Percentiles rank a stretch among this genome's conserved stretches.
phyloP scores from a whole-genome alignment of 2,888 invertebrate genomes.

The Caenorhabditis sulstoni region DNA sequence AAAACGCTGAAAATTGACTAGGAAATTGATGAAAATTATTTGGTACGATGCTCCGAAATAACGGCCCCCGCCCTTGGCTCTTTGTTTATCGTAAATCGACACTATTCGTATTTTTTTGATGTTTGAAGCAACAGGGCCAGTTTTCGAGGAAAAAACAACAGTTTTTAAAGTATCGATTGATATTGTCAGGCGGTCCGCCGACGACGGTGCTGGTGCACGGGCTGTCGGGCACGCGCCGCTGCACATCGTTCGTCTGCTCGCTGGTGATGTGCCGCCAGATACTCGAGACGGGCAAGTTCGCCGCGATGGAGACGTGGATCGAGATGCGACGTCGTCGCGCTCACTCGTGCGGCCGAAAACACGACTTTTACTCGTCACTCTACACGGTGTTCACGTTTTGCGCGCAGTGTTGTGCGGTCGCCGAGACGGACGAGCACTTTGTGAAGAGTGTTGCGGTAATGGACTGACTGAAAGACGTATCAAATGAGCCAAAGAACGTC shows the following conservation, averaged over 20 bases:
- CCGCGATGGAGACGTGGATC: conserved; percentile 55
- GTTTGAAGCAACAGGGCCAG: too few species aligned
- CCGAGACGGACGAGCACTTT: conserved; percentile 21
- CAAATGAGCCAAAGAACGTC: too few species aligned
- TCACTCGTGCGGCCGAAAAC: conserved; percentile 26
- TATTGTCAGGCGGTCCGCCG: conserved; percentile 2
- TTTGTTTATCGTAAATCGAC: too few species aligned
- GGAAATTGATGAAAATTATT: too few species aligned
- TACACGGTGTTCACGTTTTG: conserved; percentile 38
- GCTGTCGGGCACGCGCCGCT: conserved; percentile 46
- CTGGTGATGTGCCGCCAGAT: conserved; percentile 55
- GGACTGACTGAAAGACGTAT: too few species aligned
- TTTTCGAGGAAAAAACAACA: too few species aligned
- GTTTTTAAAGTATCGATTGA: too few species aligned
- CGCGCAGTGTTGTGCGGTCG: conserved; percentile 30
- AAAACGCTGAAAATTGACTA: too few species aligned
- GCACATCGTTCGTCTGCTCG: conserved; percentile 37
- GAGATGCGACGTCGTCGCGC: conserved; percentile 50
- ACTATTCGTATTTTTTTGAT: too few species aligned
- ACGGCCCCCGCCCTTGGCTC: too few species aligned
- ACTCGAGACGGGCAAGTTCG: conserved; percentile 50
- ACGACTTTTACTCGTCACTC: conserved; percentile 54
- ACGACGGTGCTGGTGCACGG: conserved; percentile 51
- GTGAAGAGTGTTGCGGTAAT: conserved; percentile 40
- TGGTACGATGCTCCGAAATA: too few species aligned